These are phyloP conservation scores for Diadema setosum DNA, from an alignment of 35 echinoderm and acorn worm genomes.

Conservation along the genomic window DNA sequence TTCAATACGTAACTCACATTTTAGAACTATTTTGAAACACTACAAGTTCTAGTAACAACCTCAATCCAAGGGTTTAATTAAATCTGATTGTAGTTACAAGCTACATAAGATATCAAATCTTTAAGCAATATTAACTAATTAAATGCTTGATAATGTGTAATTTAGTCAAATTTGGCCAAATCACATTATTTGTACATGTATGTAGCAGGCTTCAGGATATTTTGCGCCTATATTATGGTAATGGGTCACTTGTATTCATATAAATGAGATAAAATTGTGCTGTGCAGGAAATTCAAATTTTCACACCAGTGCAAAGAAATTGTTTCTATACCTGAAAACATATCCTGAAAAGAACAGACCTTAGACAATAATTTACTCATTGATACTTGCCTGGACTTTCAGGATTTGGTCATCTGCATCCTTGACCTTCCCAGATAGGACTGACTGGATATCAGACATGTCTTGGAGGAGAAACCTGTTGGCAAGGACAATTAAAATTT, in stretches of 20 bases:
- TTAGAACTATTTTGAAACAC: too few relatives aligned
- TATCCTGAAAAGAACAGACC: neutral
- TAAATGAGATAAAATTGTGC: neutral
- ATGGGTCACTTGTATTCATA: neutral
- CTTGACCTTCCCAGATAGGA: slow-evolving; percentile 46
- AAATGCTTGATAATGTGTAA: too few relatives aligned
- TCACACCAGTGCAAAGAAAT: neutral
- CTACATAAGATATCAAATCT: too few relatives aligned
- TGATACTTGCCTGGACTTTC: slow-evolving; percentile 66
- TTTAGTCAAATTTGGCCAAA: too few relatives aligned
- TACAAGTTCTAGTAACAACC: too few relatives aligned
- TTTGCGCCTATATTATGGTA: neutral
- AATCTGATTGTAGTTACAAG: too few relatives aligned
- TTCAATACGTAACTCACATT: too few relatives aligned
- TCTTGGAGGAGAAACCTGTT: slow-evolving; percentile 89
- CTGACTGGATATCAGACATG: slow-evolving; percentile 30
- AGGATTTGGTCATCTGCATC: slow-evolving; percentile 73
- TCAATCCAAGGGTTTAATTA: too few relatives aligned
- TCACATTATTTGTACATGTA: too few relatives aligned
- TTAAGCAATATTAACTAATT: too few relatives aligned
- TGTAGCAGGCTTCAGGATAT: neutral
- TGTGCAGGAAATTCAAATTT: neutral
- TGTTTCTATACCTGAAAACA: neutral
- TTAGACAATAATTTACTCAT: neutral
- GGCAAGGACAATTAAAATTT: neutral